Evolutionary conservation across 64 coral and sea anemone genomes (phyloP).

Genomic region (Stylophora pistillata): DNA sequence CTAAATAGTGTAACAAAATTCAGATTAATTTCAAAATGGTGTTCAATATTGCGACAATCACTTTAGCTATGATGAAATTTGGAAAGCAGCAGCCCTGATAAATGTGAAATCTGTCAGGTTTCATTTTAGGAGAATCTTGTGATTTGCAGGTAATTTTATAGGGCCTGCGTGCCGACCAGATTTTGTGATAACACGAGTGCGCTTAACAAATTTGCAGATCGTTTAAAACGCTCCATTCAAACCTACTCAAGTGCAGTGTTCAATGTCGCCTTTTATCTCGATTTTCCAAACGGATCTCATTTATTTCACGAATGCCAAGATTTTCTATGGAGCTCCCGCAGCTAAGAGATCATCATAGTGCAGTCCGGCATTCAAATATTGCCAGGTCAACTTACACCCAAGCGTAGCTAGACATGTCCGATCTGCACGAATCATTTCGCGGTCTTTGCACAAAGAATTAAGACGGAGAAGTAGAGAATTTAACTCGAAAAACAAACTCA

Average conservation of each 20-base stretch:
- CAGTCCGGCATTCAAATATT: background rate
- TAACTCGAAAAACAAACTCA: background rate
- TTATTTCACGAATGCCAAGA: background rate
- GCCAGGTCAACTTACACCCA: background rate
- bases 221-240: background rate
- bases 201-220: background rate
- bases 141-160: too few species aligned
- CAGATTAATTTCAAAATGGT: background rate
- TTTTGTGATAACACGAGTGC: background rate
- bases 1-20: constrained; percentile 4
- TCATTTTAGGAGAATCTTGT: too few species aligned
- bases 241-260: background rate
- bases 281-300: background rate
- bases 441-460: background rate
- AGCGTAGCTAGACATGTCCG: background rate
- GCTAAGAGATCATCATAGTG: background rate
- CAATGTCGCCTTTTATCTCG: background rate
- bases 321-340: background rate
- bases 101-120: too few species aligned
- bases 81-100: too few species aligned
- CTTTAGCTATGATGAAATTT: background rate
- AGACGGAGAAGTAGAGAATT: background rate
- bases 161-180: too few species aligned
- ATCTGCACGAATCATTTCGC: background rate
- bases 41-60: background rate